Base-by-base conservation (phyloP, 2,113 vertebrate genomes). In the Siphamia tubifer region DNA sequence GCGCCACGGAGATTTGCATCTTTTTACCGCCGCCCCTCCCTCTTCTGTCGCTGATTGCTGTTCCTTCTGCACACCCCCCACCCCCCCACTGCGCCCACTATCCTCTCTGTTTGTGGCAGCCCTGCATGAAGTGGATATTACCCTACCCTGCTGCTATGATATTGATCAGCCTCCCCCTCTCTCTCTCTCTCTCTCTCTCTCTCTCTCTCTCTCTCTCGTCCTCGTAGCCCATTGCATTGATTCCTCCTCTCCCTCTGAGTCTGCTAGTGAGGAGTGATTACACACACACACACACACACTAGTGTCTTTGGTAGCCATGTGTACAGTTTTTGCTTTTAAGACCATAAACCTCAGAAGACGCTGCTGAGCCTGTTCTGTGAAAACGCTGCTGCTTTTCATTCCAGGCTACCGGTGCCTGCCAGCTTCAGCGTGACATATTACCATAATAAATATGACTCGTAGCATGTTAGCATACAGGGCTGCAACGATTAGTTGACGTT, bases 81-180 rank as follows among this genome's bases (percentile, higher is more conserved):
- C 30, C 12, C 49, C 56, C 58, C 48, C 4, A n/a, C 79, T 58
- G 61, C 57, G 62, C 74, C 68, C 62, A 79, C 81, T 52, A 64
- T 80, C 75, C 76, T 56, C 61, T 39, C 64, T 9, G 25, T 67
- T 85, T 70, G 66, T 82, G 66, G 74, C 39, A 40, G 58, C 55
- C 15, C 86, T 82, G 81, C 85, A 83, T 80, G 81, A 72, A 86
- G 87, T 87, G 85, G 83, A 85, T 87, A 86, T 87, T 81, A 86
- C 87, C 83, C 84, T 84, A 84, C 87, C 87, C 86, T 86, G 77
- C 81, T 86, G 84, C 81, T 83, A 68, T 71, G 86, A 87, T 90
- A 90, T 89, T 68, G 89, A 90, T 89, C 86, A 86, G 75, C 82
- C 72, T 78, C 61, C 79, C 61, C 82, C 83, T 74, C 57, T 61